A percentile compares a stretch with the other conserved stretches of the same genome.
Conservation (phyloP, 2,797 vertebrate species). For the Phataginus tricuspis region DNA sequence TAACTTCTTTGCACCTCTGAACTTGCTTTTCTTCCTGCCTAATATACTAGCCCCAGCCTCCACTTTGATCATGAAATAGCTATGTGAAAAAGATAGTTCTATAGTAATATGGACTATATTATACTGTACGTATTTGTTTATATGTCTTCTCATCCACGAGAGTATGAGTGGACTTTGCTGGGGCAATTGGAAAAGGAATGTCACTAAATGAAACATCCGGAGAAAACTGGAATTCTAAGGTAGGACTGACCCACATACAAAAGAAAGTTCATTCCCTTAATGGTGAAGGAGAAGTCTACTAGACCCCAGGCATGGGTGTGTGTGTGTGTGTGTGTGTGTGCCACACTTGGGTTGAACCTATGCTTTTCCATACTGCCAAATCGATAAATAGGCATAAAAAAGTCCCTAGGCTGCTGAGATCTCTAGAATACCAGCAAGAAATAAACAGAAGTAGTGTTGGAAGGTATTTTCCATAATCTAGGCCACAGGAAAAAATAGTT, state of each 20-base stretch:
- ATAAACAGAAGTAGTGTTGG: background rate
- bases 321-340: background rate
- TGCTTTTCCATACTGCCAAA: background rate
- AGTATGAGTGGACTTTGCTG: background rate
- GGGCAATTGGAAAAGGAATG: background rate
- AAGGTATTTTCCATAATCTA: background rate
- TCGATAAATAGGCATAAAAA: background rate
- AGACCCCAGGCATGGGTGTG: background rate
- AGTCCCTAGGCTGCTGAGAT: background rate
- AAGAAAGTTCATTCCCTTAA: background rate
- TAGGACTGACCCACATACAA: background rate
- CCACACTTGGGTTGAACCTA: background rate
- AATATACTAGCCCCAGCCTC: background rate
- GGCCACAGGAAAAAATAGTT: background rate
- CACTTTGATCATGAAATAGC: background rate
- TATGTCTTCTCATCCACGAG: background rate
- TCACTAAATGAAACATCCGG: background rate
- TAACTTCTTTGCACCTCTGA: background rate
- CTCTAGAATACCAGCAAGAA: constrained; percentile 4
- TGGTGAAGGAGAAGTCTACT: background rate
- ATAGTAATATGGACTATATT: background rate
- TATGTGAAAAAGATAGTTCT: background rate
- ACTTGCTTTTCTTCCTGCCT: background rate
- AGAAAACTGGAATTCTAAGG: background rate
- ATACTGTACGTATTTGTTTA: background rate